These are phyloP conservation scores for Microtus ochrogaster DNA, from an alignment of 2,113 vertebrate genomes.

Conservation along the genomic window DNA sequence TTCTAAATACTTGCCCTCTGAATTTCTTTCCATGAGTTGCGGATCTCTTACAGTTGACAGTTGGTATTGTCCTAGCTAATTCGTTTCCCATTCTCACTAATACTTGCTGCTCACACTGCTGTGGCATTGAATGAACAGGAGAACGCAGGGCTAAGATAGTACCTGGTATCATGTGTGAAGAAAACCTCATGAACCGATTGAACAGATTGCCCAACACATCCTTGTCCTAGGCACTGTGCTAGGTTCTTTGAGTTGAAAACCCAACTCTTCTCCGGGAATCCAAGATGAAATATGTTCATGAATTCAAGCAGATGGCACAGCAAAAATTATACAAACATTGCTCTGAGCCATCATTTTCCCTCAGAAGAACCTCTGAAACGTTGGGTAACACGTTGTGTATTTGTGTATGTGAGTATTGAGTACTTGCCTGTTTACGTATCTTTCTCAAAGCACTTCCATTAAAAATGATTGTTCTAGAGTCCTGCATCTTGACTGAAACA, in stretches of 20 bases:
- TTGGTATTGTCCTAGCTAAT: not conserved
- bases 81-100: not conserved
- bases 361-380: constrained; percentile 8
- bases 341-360: constrained; percentile 38
- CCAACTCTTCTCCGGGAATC: not conserved
- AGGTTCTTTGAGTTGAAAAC: constrained; percentile 31
- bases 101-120: not conserved
- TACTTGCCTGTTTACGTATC: not conserved
- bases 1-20: not conserved
- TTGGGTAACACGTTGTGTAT: constrained; percentile 55
- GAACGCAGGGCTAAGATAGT: not conserved
- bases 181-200: not conserved
- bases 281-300: not conserved
- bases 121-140: not conserved
- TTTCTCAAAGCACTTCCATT: constrained; percentile 44
- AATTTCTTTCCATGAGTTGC: not conserved
- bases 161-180: not conserved
- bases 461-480: constrained; percentile 52
- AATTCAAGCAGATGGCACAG: not conserved
- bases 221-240: not conserved
- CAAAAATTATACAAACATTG: not conserved
- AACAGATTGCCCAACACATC: not conserved
- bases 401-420: not conserved
- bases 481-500: constrained; percentile 4
- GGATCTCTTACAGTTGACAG: not conserved